Base-by-base conservation (phyloP, 2,888 invertebrate species). In the Ennomos erosarius region DNA sequence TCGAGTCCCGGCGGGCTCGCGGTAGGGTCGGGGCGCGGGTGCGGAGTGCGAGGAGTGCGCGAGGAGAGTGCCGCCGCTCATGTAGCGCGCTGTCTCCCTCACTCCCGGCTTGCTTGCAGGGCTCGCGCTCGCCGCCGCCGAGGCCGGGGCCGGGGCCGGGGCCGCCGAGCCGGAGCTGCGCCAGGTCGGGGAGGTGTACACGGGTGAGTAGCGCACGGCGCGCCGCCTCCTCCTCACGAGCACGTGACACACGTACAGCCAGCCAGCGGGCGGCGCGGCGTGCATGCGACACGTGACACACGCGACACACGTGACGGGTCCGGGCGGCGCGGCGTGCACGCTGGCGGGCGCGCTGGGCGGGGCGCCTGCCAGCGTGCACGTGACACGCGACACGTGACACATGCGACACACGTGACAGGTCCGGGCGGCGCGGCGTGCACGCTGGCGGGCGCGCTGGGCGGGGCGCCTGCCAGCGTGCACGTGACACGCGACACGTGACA, bases 361-460 rank as follows among this genome's bases (percentile, higher is more conserved):
- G n/a, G n/a, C n/a, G n/a, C n/a, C n/a, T n/a, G n/a, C n/a, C n/a
- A n/a, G n/a, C n/a, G n/a, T n/a, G n/a, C n/a, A n/a, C n/a, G n/a
- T n/a, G n/a, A n/a, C n/a, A n/a, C n/a, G n/a, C n/a, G n/a, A n/a
- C n/a, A n/a, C 97, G 78, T 97, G 98, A n/a, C 80, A 94, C n/a
- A n/a, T n/a, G n/a, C n/a, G n/a, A n/a, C n/a, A n/a, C n/a, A n/a
- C n/a, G n/a, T n/a, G n/a, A n/a, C n/a, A n/a, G n/a, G n/a, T n/a
- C n/a, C 98, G 43, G 99, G 99, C 62, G 98, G 98, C 62, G 98
- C 98, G 60, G 95, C 97, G 78, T 97, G 98, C 80, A 94, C 94
- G n/a, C n/a, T n/a, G n/a, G n/a, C 98, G 43, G 99, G 99, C 62
- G 98, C n/a, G n/a, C n/a, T n/a, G 98, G 62, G 98, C 98, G 60